Evolutionary conservation across 1,140 invertebrate species (phyloP).

Genomic region (Bombus waltoni): DNA sequence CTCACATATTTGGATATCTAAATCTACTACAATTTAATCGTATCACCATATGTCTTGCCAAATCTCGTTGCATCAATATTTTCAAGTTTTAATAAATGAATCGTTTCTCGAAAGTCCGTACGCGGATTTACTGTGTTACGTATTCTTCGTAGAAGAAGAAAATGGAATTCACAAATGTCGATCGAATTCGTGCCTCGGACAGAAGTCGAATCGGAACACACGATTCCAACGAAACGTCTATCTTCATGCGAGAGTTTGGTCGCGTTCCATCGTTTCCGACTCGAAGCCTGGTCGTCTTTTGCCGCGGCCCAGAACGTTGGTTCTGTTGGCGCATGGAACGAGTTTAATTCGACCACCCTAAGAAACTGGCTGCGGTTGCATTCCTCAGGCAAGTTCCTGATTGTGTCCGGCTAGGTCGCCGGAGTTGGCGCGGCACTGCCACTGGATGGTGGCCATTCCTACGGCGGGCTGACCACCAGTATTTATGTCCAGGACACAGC

Average conservation of each 20-base stretch:
- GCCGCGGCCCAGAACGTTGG: conserved; percentile 44
- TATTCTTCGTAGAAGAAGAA: neutral
- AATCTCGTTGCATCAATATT: neutral
- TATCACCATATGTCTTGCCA: too few relatives aligned
- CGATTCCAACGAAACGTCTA: conserved; percentile 13
- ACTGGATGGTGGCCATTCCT: conserved; percentile 61
- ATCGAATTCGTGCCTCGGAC: neutral
- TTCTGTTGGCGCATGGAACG: conserved; percentile 65
- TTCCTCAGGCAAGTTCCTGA: conserved; percentile 77
- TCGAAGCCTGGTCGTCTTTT: conserved; percentile 58
- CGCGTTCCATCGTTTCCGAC: conserved; percentile 64
- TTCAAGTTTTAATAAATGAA: neutral
- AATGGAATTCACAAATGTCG: conserved; percentile 15
- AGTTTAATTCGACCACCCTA: conserved; percentile 77
- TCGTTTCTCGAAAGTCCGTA: neutral
- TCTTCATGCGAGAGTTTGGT: conserved; percentile 31
- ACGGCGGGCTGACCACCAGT: conserved; percentile 72
- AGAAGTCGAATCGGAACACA: conserved; percentile 7
- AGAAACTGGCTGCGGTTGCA: conserved; percentile 76
- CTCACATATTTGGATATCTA: too few relatives aligned
- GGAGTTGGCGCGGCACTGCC: conserved; percentile 60
- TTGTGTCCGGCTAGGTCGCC: conserved; percentile 71
- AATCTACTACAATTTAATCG: too few relatives aligned
- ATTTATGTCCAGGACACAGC: conserved; percentile 76
- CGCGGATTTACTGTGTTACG: neutral